Evolutionary conservation across 23 tunicate species (phyloP).

Genomic region (Botrylloides violaceus): DNA sequence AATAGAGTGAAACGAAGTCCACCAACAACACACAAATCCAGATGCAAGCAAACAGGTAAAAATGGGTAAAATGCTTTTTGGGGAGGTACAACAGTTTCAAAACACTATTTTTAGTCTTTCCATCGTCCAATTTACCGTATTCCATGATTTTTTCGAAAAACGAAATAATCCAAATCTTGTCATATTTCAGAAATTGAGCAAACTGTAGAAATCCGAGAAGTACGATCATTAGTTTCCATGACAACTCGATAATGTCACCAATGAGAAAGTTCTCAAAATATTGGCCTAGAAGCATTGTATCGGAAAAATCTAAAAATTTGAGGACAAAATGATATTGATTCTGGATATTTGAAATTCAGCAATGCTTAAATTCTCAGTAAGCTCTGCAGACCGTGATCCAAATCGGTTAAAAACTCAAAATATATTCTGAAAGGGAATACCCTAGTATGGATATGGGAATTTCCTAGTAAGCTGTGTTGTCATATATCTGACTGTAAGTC

Average conservation of each 20-base stretch:
- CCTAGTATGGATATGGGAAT: too few species aligned
- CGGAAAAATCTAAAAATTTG: too few species aligned
- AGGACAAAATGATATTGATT: too few species aligned
- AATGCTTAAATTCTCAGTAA: too few species aligned
- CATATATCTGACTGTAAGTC: too few species aligned
- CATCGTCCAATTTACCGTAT: constrained; percentile 4
- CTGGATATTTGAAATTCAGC: too few species aligned
- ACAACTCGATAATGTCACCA: constrained; percentile 4
- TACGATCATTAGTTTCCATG: neutral
- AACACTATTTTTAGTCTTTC: neutral
- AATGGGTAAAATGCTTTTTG: constrained; percentile 1
- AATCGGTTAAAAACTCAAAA: too few species aligned
- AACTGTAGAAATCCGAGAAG: neutral
- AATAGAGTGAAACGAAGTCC: neutral
- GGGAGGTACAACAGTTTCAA: neutral
- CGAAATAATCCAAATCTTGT: neutral
- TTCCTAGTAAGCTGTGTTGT: too few species aligned
- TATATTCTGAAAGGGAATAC: too few species aligned
- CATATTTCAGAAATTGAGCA: neutral
- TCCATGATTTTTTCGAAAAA: neutral
- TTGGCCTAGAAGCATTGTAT: too few species aligned
- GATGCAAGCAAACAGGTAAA: neutral
- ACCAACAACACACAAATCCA: neutral
- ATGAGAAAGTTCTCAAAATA: too few species aligned
- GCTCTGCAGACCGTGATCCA: too few species aligned